Evolutionary conservation across 2,888 invertebrate genomes (phyloP).

Genomic region (Macaria notata): DNA sequence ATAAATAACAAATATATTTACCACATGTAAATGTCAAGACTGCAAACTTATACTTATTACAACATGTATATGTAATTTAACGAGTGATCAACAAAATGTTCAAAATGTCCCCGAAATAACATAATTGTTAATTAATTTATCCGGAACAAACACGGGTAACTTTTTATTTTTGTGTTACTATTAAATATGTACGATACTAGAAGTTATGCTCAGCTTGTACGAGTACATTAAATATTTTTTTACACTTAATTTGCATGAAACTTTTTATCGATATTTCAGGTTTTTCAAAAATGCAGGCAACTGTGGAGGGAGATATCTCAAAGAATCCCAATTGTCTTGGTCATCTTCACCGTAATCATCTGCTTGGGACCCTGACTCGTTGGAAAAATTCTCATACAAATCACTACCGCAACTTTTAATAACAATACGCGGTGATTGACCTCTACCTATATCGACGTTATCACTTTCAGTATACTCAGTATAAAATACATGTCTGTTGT

Average conservation of each 20-base stretch:
- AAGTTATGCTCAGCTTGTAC: no score
- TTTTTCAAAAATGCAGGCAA: slow-evolving; percentile 55
- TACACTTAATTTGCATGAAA: no score
- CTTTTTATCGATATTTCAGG: slow-evolving; percentile 26
- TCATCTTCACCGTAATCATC: not conserved
- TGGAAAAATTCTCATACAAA: slow-evolving; percentile 1
- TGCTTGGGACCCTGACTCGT: not conserved
- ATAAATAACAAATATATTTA: no score
- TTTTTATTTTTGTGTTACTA: not conserved
- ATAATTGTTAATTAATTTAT: no score
- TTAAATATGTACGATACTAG: not conserved
- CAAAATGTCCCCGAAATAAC: no score
- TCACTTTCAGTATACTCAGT: slow-evolving; percentile 12
- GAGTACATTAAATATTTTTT: no score
- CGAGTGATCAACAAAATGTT: no score
- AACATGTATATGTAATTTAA: no score
- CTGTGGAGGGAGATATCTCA: slow-evolving; percentile 57
- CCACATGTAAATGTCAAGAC: no score
- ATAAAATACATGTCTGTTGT: slow-evolving; percentile 9
- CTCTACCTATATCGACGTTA: not conserved
- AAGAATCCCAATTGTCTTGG: slow-evolving; percentile 42
- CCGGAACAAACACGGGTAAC: not conserved
- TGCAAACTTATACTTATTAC: no score
- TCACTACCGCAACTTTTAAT: slow-evolving; percentile 40
- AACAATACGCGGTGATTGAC: slow-evolving; percentile 36